These are phyloP conservation scores for Aegithalos caudatus DNA, from an alignment of 2,113 vertebrate species.

Conservation along the genomic window DNA sequence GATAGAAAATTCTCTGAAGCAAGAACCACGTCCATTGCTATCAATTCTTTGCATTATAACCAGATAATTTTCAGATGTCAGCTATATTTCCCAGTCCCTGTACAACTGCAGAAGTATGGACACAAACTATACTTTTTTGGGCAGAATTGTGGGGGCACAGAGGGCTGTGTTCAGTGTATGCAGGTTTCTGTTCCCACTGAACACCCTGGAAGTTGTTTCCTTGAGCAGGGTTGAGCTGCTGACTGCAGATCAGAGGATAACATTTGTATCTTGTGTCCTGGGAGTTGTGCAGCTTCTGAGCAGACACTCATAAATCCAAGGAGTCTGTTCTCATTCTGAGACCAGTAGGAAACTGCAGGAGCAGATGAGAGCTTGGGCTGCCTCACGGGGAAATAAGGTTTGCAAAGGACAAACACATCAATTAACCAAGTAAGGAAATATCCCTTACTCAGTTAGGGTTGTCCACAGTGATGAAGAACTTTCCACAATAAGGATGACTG, in stretches of 20 bases:
- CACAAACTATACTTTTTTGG: neutral
- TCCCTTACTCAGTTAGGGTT: neutral
- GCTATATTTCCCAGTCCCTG: neutral
- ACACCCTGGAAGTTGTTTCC: neutral
- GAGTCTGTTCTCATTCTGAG: neutral
- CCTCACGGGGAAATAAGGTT: neutral
- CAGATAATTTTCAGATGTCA: neutral
- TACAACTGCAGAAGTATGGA: neutral
- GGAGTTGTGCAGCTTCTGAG: neutral
- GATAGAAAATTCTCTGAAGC: neutral
- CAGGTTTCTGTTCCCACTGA: neutral
- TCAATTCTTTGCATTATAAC: neutral
- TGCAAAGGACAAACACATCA: neutral
- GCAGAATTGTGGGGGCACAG: neutral
- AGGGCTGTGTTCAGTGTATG: neutral
- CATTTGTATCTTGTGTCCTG: neutral
- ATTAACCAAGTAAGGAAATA: neutral
- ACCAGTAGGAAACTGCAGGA: neutral
- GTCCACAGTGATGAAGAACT: neutral
- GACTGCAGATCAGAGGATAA: neutral
- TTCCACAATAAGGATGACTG: neutral
- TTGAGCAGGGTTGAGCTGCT: neutral
- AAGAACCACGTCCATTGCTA: neutral
- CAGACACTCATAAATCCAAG: neutral
- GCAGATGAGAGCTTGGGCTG: neutral